These are phyloP conservation scores for Symphodus melops DNA, from an alignment of 2,113 vertebrate species.

Conservation along the genomic window DNA sequence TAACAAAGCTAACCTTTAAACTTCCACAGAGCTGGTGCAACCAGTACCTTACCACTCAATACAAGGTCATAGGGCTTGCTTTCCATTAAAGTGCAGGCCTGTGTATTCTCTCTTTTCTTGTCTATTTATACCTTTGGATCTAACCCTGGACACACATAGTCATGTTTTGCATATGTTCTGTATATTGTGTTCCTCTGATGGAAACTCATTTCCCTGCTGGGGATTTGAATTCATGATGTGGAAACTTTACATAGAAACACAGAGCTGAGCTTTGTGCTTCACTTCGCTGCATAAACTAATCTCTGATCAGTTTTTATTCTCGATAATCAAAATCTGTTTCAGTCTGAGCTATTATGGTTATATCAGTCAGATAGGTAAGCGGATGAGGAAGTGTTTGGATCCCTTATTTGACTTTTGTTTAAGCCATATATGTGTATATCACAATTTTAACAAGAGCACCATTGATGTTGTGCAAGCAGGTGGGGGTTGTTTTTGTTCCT, in stretches of 20 bases:
- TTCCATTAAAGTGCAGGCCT: not conserved
- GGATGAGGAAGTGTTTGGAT: not conserved
- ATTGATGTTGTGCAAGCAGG: not conserved
- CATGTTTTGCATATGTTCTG: constrained; percentile 36
- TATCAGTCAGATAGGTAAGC: not conserved
- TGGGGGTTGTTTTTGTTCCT: too few species aligned
- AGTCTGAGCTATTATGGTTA: not conserved
- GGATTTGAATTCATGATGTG: constrained; percentile 33
- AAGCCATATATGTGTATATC: not conserved
- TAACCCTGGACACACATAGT: not conserved
- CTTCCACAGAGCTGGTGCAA: too few species aligned
- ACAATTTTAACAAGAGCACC: not conserved
- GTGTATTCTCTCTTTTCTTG: not conserved
- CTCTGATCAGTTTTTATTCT: constrained; percentile 19
- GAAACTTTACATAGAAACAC: constrained; percentile 38
- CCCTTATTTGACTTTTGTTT: not conserved
- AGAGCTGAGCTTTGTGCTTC: constrained; percentile 22
- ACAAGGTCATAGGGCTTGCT: too few species aligned
- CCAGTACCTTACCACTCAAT: too few species aligned
- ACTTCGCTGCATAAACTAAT: constrained; percentile 8
- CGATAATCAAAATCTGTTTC: constrained; percentile 16
- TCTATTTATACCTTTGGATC: not conserved
- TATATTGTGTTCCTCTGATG: not conserved
- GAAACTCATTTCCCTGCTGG: constrained; percentile 49
- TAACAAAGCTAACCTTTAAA: too few species aligned